These are phyloP conservation scores for Pollenia angustigena DNA, from an alignment of 2,888 invertebrate species.

Conservation along the genomic window DNA sequence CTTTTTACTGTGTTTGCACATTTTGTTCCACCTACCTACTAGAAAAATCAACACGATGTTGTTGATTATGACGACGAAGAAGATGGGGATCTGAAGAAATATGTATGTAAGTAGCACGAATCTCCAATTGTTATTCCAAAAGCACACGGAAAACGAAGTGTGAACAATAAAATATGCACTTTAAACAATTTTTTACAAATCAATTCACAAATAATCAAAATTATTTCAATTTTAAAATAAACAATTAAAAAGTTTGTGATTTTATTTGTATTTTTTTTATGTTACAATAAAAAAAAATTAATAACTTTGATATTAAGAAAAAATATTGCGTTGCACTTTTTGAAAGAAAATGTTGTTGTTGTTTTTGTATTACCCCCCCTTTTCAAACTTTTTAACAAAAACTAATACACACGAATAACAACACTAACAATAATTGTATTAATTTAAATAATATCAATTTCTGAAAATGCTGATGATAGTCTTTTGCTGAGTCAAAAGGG, in stretches of 20 bases:
- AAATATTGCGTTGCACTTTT: conserved; percentile 57
- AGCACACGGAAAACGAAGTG: conserved; percentile 8
- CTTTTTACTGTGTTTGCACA: neutral
- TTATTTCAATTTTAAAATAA: neutral
- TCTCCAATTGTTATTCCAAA: conserved; percentile 6
- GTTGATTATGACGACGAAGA: neutral
- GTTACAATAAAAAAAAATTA: neutral
- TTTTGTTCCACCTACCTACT: conserved; percentile 56
- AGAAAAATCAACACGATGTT: conserved; percentile 32
- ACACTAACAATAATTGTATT: conserved; percentile 21
- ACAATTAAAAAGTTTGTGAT: neutral
- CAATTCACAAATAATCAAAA: neutral
- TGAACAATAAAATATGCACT: conserved; percentile 1
- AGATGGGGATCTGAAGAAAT: conserved; percentile 3
- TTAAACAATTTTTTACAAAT: neutral
- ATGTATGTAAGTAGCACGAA: neutral
- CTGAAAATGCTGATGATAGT: conserved; percentile 43
- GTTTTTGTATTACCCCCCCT: neutral
- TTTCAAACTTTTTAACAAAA: conserved; percentile 27
- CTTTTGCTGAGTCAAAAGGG: conserved; percentile 54
- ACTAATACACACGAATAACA: neutral
- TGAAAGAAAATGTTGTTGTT: conserved; percentile 9
- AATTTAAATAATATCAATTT: conserved; percentile 50
- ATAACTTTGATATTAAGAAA: neutral
- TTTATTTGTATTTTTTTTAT: neutral